These are phyloP conservation scores for Carcharodon carcharias DNA, from an alignment of 2,797 vertebrate genomes.

Conservation along the genomic window DNA sequence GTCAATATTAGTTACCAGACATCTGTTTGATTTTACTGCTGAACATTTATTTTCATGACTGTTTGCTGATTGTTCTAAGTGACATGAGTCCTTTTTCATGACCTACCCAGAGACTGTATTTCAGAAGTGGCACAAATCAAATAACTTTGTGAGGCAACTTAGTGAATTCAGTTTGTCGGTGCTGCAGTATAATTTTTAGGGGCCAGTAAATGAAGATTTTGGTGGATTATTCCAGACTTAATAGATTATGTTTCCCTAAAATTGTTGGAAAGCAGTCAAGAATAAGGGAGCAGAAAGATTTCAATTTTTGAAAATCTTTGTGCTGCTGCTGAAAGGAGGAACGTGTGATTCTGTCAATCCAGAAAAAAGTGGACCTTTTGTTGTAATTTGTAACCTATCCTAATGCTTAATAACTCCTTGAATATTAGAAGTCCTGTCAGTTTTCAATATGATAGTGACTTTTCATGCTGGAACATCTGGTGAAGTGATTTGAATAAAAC, in stretches of 20 bases:
- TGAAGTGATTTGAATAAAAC: neutral
- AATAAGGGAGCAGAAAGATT: neutral
- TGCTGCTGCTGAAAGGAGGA: neutral
- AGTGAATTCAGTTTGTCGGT: neutral
- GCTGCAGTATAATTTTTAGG: neutral
- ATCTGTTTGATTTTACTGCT: conserved; percentile 70
- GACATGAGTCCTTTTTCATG: conserved; percentile 16
- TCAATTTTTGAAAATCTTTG: neutral
- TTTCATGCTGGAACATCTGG: conserved; percentile 3
- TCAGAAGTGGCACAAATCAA: conserved; percentile 17
- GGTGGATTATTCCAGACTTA: neutral
- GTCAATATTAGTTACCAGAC: conserved; percentile 81
- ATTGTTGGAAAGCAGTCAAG: neutral
- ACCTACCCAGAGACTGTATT: conserved; percentile 20
- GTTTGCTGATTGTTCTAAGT: neutral
- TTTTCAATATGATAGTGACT: neutral
- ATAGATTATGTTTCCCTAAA: neutral
- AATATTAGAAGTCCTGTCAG: neutral
- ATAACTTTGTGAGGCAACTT: neutral
- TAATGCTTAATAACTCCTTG: neutral
- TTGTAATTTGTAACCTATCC: too few relatives aligned
- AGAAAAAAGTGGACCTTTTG: neutral
- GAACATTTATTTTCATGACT: conserved; percentile 55
- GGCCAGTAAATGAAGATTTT: neutral
- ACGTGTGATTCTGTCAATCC: neutral